Base-by-base conservation (phyloP, 2,888 invertebrate species). In the Euproctis similis region DNA sequence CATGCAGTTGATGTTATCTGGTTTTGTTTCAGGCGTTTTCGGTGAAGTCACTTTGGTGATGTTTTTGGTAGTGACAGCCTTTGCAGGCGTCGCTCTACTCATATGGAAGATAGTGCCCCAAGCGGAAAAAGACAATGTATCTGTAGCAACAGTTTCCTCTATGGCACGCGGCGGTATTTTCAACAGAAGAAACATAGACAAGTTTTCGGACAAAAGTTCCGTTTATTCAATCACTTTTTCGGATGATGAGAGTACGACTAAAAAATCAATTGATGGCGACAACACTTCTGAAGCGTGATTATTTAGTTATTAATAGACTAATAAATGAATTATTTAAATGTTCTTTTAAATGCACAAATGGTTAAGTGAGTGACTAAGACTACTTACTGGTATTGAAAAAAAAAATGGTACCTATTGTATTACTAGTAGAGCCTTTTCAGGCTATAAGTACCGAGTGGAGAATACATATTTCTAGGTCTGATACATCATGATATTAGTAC, bases 101-200 rank as follows among this genome's bases (percentile, higher is more conserved):
- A 85, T 87, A 37, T 80, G 88, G 72, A 87, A 86, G 57, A 71
- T 87, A 53, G 85, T 86, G 16, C 86, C 86, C 16, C 86, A 85
- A 58, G 61, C 66, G 4, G 86, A 86, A 17, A 69, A 69, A 39
- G 87, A 88, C 53, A 82, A 85, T 49, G 70, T 76, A 23, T 84
- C 85, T 6, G 68, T 82, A 18, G 69, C 69, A n/a, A 75, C 82
- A 2, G 57, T 67, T 24, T 84, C 85, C 0, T 70, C 78, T 17
- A 34, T 80, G n/a, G 66, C 76, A n/a, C 69, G 78, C 19, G 71
- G 68, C 32, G 64, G 81, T 2, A 59, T 84, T 28, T 82, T 84
- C 39, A 62, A 68, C 22, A 64, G 73, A 26, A 49, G 80, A 21
- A 75, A 85, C 44, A 67, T 70, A 44, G 78, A 84, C 34, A 57